phyloP scores from a whole-genome alignment of 2,113 vertebrate species.

The Macaca mulatta region DNA sequence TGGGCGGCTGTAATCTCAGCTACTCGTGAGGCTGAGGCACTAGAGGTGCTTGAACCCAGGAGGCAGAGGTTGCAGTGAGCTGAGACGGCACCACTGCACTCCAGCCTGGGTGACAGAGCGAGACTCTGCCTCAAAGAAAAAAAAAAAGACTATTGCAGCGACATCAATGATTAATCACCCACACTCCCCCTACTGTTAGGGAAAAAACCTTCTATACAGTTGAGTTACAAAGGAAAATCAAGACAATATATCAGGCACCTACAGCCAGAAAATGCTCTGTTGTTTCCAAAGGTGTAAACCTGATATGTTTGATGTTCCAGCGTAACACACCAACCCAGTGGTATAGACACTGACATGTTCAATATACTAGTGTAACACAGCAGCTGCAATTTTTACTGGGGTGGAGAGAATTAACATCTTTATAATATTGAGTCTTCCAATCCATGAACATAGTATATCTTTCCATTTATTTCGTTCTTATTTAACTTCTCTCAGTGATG shows the following conservation, averaged over 20 bases:
- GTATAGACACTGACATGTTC: conserved; percentile 61
- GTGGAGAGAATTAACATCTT: not conserved
- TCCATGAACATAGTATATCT: not conserved
- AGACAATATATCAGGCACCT: conserved; percentile 63
- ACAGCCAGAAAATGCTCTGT: conserved; percentile 62
- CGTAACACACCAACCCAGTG: not conserved
- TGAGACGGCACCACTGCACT: no score
- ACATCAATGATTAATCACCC: conserved; percentile 71
- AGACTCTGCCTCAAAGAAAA: no score
- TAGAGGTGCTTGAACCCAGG: no score
- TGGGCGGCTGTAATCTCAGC: no score
- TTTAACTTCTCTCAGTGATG: not conserved
- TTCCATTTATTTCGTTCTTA: not conserved
- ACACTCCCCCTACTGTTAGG: conserved; percentile 54
- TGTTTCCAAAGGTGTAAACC: not conserved
- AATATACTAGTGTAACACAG: conserved; percentile 69
- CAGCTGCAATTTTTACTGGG: no score
- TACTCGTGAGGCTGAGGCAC: no score
- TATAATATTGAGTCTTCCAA: not conserved
- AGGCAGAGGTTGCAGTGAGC: no score
- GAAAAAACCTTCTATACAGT: not conserved
- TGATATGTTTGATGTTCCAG: no score
- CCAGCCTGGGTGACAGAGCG: no score
- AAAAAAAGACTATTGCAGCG: conserved; percentile 52
- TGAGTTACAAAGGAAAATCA: conserved; percentile 72